Base-by-base conservation (phyloP, 1,140 invertebrate genomes). In the Drosophila pectinifera region DNA sequence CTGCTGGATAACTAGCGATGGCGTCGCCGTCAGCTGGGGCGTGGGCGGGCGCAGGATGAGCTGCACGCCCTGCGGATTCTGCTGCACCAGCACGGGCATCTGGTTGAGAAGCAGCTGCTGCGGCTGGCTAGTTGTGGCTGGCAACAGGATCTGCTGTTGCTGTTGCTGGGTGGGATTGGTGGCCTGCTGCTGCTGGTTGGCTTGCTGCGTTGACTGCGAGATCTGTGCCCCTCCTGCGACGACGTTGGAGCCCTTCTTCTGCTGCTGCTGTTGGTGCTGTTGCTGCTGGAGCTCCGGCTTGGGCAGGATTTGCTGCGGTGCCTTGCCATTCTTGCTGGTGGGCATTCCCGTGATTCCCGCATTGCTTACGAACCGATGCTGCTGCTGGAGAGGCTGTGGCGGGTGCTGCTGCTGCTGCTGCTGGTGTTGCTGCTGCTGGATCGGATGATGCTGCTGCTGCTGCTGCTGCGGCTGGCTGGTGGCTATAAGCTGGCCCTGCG, bases 41-140 rank as follows among this genome's bases (percentile, higher is more conserved):
- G 93, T 93, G 38, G 93, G 92, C 26, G 93, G 93, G 16, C 93
- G 82, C 46, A 94, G 73, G 34, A 94, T 94, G 22, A 94, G 92
- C 65, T 94, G 93, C 20, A 94, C 93, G 11, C 93, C 93, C 26
- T 93, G 93, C 22, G 93, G 92, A 80, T 92, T 92, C 73, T 92
- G 92, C 34, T 92, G 92, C 24, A 92, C 92, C 68, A 92, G 65
- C 42, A 92, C 79, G 8, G 92, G 92, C 91, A 92, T 91, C 63
- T 93, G 92, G 69, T 92, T 92, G 2, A 92, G 77, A 7, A 92
- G 55, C 77, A 92, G 54, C 18, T 91, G 91, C 45, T 92, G 92
- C 18, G 80, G 85, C 56, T 90, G 75, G 39, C 36, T 64, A 38
- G 82, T 38, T 18, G 82, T 90, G n/a, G 90, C 90, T 3, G 91